Evolutionary conservation across 1,140 invertebrate genomes (phyloP), one percentile per base, ranked within the genome.

Genomic region (Frieseomelitta varia): DNA sequence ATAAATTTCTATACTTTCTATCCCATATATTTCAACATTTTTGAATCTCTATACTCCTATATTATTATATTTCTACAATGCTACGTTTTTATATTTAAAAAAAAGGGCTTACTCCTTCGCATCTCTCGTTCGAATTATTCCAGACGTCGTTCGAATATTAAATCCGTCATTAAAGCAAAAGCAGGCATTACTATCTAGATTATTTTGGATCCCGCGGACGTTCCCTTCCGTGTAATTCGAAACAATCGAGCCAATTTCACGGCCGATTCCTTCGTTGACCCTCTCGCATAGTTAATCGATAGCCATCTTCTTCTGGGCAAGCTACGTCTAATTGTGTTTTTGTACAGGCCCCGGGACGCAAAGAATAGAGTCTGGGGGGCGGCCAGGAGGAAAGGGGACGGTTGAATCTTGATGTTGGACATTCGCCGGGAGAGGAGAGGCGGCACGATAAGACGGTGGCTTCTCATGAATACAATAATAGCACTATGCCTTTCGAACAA

Each of bases 401-500:
- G 39, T 47, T 8, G 39, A 47, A 79, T 61, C 72, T 27, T 19
- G 77, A 39, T 53, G 78, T 80, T 58, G 78, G 74, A 74, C 51
- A 78, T 65, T 73, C 73, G 84, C 65, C 53, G 83, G 39, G 75
- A 30, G 19, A 53, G 72, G 67, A 27, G 17, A 55, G 69, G 58
- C 63, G 47, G 69, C 75, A 69, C 67, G 84, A 85, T 91, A 91
- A 87, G 85, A 85, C 83, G 73, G 82, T 68, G 77, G 84, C 78
- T 92, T 85, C 90, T 92, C 92, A 92, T 92, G 89, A 93, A 93
- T 93, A 92, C 88, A 92, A 88, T 92, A 91, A 92, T 91, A 91
- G 88, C 87, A 79, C 77, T 77, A 83, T 81, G 80, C 84, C 87
- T 81, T 81, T 82, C 72, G 56, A 76, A 81, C 84, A 69, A 89